Percentiles rank a stretch among this genome's conserved stretches.
Evolutionary conservation across 2,888 invertebrate species (phyloP).

Genomic region (Physocephala rufipes): DNA sequence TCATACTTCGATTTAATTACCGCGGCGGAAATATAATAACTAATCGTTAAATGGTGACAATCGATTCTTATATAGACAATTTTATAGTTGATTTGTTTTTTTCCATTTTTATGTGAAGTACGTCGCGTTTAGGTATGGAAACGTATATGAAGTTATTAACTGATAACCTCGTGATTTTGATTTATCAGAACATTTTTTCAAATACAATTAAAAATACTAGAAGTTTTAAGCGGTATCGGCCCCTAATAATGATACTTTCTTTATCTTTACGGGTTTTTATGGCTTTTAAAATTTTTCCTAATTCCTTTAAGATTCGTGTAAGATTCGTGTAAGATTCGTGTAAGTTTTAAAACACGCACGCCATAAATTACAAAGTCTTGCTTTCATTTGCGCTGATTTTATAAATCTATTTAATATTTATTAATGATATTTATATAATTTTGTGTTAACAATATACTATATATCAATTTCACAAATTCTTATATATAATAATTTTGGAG

Average conservation of each 20-base stretch:
- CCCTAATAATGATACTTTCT: no score
- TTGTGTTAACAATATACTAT: background rate
- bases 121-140: slow-evolving; percentile 26
- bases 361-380: no score
- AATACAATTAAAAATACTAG: background rate
- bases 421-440: background rate
- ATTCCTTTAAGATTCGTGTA: background rate
- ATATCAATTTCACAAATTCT: background rate
- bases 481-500: no score
- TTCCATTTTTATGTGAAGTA: background rate
- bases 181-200: slow-evolving; percentile 20
- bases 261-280: background rate
- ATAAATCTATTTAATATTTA: background rate
- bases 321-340: background rate
- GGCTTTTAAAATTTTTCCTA: background rate
- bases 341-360: background rate
- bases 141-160: slow-evolving; percentile 44
- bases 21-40: slow-evolving; percentile 41
- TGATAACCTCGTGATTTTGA: slow-evolving; percentile 46
- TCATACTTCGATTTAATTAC: background rate
- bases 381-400: no score
- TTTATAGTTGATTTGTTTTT: background rate
- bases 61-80: slow-evolving; percentile 52
- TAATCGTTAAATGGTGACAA: slow-evolving; percentile 46
- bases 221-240: slow-evolving; percentile 16